Evolutionary conservation across 2,113 vertebrate genomes (phyloP), one percentile per base, ranked within the genome.

Genomic region (Pseudolaguvia tuberculata): DNA sequence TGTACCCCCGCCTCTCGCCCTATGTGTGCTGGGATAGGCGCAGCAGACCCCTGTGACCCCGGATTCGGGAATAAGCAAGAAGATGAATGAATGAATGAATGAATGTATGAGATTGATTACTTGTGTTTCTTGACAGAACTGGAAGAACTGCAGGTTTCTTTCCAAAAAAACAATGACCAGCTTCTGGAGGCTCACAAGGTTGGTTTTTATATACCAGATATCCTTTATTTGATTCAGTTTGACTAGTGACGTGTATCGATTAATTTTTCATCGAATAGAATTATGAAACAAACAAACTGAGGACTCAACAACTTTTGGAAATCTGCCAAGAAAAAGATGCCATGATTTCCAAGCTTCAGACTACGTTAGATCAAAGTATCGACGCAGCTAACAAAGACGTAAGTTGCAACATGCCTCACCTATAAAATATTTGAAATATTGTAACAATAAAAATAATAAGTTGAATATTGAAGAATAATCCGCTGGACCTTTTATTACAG

Each of bases 181-280:
- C 88, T 93, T 56, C 83, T 88, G 79, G 86, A 88, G 56, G 84
- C 88, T 56, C 80, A 86, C 50, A 77, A 90, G 93, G 94, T 96
- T 89, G 78, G 31, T 51, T 59, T 59, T 58, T 73, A 35, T 4
- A 21, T 25, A 9, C 47, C 45, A 0, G 20, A 35, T 13, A 56
- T 8, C 23, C 2, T 12, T 47, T 55, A 2, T 67, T 73, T 4
- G 17, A 8, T 6, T 11, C 12, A 35, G 2, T 53, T 57, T 9
- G 21, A 7, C 2, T 27, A 31, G 25, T 35, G 25, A 27, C 5
- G 20, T 8, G 13, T 65, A 50, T n/a, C 35, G 10, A 56, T 79
- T 13, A 18, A n/a, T 35, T 53, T 51, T 23, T 25, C 23, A 13
- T 73, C 70, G 72, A 61, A 3, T 86, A 94, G 92, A 89, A 85